Base-by-base conservation (phyloP, 2,113 vertebrate species). In the Struthidea cinerea region DNA sequence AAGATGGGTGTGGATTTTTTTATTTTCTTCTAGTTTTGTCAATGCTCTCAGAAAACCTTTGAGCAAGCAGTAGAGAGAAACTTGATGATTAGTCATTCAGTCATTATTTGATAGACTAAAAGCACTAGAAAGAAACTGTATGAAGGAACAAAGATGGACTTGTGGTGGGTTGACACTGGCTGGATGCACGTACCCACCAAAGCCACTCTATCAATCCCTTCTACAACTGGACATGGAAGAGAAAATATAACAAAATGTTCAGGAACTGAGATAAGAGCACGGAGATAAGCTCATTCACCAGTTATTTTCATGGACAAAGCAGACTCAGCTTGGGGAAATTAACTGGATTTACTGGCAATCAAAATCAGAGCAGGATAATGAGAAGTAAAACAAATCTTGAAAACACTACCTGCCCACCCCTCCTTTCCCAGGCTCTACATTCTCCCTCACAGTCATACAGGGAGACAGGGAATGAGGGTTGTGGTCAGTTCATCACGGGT, bases 281-380 rank as follows among this genome's bases (percentile, higher is more conserved):
- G 41, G 35, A 32, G 14, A 61, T n/a, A n/a, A n/a, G 3, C 16
- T 47, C 47, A 47, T 47, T 53, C n/a, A 75, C n/a, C 61, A 75
- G 20, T 13, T 61, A 60, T 15, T 47, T 7, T 35, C 26, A 55
- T 27, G 28, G 59, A 22, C 3, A 35, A 37, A 73, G 44, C 3
- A 27, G n/a, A 30, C 24, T 60, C 19, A 6, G 0, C 14, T 47
- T 41, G n/a, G 5, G n/a, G 10, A n/a, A 60, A 47, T 28, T 52
- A 39, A 39, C n/a, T 53, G 14, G 17, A n/a, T 89, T 53, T 53
- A n/a, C 24, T 68, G 41, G 7, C 20, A 47, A 7, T 8, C 16
- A 60, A 44, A 75, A n/a, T 41, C n/a, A 68, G 20, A 82, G n/a
- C 9, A 60, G 24, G 24, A 76, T 27, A 83, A 35, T 26, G 24